A percentile compares a stretch with the other conserved stretches of the same genome.
Evolutionary conservation across 1,140 invertebrate species (phyloP).

Genomic region (Orussus abietinus): DNA sequence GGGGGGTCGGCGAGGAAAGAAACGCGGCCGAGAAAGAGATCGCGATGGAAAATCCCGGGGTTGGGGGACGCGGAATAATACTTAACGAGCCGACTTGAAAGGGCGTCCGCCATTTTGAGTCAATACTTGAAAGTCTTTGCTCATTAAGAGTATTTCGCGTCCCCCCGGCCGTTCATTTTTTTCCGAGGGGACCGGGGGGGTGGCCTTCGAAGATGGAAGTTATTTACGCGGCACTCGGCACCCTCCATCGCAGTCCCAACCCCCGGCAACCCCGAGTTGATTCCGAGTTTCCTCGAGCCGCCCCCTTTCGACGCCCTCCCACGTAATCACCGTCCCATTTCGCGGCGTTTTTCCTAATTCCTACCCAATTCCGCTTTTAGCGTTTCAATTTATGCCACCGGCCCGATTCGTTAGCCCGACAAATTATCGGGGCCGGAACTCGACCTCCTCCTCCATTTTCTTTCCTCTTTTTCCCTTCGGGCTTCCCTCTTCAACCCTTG

Average conservation of each 20-base stretch:
- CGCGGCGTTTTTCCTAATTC: constrained; percentile 38
- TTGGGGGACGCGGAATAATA: constrained; percentile 47
- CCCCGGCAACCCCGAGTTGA: background rate
- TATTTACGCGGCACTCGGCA: constrained; percentile 13
- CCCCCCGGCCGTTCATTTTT: constrained; percentile 9
- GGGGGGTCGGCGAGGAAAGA: no score
- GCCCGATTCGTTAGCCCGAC: background rate
- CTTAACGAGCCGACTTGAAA: constrained; percentile 54
- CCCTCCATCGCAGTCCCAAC: constrained; percentile 9
- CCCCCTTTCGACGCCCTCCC: constrained; percentile 2
- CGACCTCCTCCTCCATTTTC: no score
- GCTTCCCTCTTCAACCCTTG: no score
- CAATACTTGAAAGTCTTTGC: constrained; percentile 22
- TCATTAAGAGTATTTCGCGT: constrained; percentile 48
- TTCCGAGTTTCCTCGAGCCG: constrained; percentile 4
- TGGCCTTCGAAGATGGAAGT: constrained; percentile 12
- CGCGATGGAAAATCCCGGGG: no score
- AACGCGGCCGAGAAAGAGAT: no score
- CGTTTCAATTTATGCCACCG: constrained; percentile 8
- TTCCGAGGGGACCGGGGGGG: constrained; percentile 1
- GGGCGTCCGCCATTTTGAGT: constrained; percentile 50
- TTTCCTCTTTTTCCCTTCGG: no score
- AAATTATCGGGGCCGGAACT: no score
- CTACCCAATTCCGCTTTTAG: constrained; percentile 41
- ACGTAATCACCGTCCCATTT: constrained; percentile 36